Evolutionary conservation across 1,140 invertebrate species (phyloP).

Genomic region (Cotesia glomerata): DNA sequence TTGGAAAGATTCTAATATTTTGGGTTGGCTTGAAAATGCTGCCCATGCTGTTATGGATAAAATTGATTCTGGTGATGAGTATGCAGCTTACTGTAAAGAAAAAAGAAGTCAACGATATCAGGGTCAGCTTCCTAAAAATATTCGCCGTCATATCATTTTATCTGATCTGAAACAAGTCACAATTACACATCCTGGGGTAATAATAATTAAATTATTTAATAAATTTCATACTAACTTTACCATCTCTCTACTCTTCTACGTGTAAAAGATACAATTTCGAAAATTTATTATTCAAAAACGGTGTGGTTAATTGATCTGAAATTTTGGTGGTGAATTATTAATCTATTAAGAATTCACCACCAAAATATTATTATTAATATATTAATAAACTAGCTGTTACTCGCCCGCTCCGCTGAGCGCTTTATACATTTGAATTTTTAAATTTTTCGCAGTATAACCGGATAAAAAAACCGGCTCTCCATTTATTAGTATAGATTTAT

Average conservation of each 20-base stretch:
- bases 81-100: constrained; percentile 68
- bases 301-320: too few species aligned
- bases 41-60: constrained; percentile 71
- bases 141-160: constrained; percentile 80
- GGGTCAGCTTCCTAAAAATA: constrained; percentile 72
- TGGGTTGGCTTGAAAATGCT: constrained; percentile 81
- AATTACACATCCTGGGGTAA: constrained; percentile 57
- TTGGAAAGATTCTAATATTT: constrained; percentile 75
- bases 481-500: too few species aligned
- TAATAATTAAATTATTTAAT: constrained; percentile 26
- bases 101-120: constrained; percentile 71
- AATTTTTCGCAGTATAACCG: too few species aligned
- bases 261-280: too few species aligned
- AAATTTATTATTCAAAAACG: too few species aligned
- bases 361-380: too few species aligned
- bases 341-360: too few species aligned
- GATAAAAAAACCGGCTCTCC: too few species aligned
- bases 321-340: too few species aligned
- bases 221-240: neutral
- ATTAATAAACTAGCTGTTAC: too few species aligned
- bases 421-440: too few species aligned
- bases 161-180: constrained; percentile 80
- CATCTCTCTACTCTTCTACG: neutral
- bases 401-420: too few species aligned
- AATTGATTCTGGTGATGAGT: constrained; percentile 68